A percentile compares a stretch with the other conserved stretches of the same genome.
phyloP scores from a whole-genome alignment of 1,140 invertebrate species.

The Luehdorfia chinensis region DNA sequence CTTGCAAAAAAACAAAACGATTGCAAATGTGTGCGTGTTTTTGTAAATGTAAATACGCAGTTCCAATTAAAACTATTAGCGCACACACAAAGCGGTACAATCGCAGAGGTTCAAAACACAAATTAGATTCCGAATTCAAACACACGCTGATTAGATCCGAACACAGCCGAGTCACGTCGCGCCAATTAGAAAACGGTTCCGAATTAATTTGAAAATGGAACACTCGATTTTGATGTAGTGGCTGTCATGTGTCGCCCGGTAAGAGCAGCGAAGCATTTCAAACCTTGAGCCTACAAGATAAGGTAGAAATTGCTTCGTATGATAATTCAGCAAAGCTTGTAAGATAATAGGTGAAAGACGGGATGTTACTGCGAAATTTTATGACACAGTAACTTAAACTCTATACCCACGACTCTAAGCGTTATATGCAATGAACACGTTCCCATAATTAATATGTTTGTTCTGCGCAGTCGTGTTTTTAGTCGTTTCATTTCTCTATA shows the following conservation, averaged over 20 bases:
- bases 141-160: slow-evolving; percentile 52
- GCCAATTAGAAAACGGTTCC: slow-evolving; percentile 69
- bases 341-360: slow-evolving; percentile 18
- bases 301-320: slow-evolving; percentile 28
- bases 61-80: slow-evolving; percentile 15
- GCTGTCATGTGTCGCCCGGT: slow-evolving; percentile 57
- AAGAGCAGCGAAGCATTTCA: slow-evolving; percentile 20
- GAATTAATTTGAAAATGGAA: slow-evolving; percentile 72
- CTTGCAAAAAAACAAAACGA: too few species aligned
- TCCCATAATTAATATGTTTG: slow-evolving; percentile 16
- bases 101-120: slow-evolving; percentile 8
- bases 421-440: not conserved
- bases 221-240: slow-evolving; percentile 73
- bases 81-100: slow-evolving; percentile 15
- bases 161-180: slow-evolving; percentile 62
- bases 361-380: slow-evolving; percentile 3
- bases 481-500: slow-evolving; percentile 9
- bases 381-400: not conserved
- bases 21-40: too few species aligned
- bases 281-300: slow-evolving; percentile 20
- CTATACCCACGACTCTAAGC: not conserved
- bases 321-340: slow-evolving; percentile 1
- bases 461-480: slow-evolving; percentile 4
- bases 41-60: not conserved
- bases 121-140: slow-evolving; percentile 12